Base-by-base conservation (phyloP, 1,140 invertebrate species). In the Euglossa dilemma region DNA sequence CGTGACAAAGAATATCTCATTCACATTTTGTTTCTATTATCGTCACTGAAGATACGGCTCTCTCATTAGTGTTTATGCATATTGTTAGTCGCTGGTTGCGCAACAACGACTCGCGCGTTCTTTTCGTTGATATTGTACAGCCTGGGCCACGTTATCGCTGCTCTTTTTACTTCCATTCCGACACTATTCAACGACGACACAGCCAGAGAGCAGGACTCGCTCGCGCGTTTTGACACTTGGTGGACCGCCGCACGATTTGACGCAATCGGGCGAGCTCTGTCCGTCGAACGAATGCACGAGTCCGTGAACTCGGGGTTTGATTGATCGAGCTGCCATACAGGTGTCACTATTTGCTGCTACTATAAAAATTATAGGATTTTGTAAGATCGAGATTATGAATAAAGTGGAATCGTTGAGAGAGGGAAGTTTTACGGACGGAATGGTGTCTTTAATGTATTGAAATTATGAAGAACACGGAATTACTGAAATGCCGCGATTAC, bases 171-270 rank as follows among this genome's bases (percentile, higher is more conserved):
- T 61, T 36, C 63, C 59, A 84, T 80, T 70, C 69, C 36, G 36
- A 36, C 36, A 36, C 36, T 4, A 36, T 36, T 36, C 36, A 36
- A 78, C 64, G 76, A 11, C 45, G 56, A 57, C 11, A 71, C 50
- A 12, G 16, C 14, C 12, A 28, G 36, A 36, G 36, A 36, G 36
- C 36, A 36, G 36, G 36, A n/a, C 7, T 52, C 66, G 54, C 43
- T 70, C 64, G 64, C 67, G n/a, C 90, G 86, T 91, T 92, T 91
- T 90, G 88, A 92, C 85, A 90, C 87, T 91, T 89, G 16, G 76
- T 43, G 57, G 67, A 57, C 25, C n/a, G n/a, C 11, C 14, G n/a
- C 59, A 64, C 87, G 85, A 89, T 91, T 92, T 92, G 88, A 92
- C 88, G 90, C 80, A 90, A 92, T 75, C 70, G 73, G 71, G 84